Evolutionary conservation across 1,140 invertebrate species (phyloP), one percentile per base, ranked within the genome.

Genomic region (Anastatus disparis): DNA sequence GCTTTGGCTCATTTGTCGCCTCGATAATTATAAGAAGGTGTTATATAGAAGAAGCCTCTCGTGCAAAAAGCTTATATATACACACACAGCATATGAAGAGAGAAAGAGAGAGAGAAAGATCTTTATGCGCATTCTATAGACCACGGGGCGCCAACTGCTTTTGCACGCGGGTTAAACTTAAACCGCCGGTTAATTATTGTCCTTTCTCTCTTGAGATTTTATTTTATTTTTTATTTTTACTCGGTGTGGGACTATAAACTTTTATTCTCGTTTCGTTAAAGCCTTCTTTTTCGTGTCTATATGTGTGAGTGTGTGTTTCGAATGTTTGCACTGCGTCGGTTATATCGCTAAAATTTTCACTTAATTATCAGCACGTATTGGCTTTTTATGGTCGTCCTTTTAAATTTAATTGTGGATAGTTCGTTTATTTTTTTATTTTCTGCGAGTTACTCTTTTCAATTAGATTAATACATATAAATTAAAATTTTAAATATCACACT

Each of bases 11-110:
- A 82, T 83, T 83, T 82, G 81, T 83, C 81, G 79, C 76, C 74
- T 78, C 82, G 80, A 81, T 83, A 82, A 83, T 82, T 81, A 82
- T 81, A 82, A 82, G 77, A 81, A 82, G 81, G 81, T 82, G 81
- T 81, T 80, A 81, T 31, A 55, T n/a, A n/a, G n/a, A n/a, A n/a
- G 59, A 40, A 42, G 46, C 46, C 46, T 44, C n/a, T 27, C 24
- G 59, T 29, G 40, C 17, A 13, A 3, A 52, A 7, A 46, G 38
- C 15, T 17, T 2, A 9, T 40, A 12, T 15, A 17, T 13, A 22
- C 27, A 3, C 6, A 44, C 13, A 44, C 24, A 44, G 15, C 15
- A 29, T 10, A 4, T 10, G 31, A 6, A 10, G 31, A 35, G n/a
- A 3, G 3, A 15, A 26, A n/a, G 27, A 20, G 26, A 27, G 10